These are phyloP conservation scores for Apocrypta bakeri DNA, from an alignment of 1,140 invertebrate species.

Conservation along the genomic window DNA sequence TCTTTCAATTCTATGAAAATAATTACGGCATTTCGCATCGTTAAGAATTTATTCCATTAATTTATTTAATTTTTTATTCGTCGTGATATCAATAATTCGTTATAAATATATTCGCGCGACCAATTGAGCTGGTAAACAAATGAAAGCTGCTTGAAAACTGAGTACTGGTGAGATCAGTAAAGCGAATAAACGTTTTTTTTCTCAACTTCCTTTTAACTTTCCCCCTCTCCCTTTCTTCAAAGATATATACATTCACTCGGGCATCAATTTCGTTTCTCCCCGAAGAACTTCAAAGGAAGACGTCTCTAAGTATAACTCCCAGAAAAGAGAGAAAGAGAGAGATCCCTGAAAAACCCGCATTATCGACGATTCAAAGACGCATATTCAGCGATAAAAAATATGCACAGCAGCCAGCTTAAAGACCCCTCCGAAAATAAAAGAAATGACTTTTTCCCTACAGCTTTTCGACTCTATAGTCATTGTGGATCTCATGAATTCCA, in stretches of 20 bases:
- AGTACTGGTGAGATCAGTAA: neutral
- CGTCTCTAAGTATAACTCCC: constrained; percentile 9
- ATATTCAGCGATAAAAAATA: constrained; percentile 36
- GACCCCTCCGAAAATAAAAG: neutral
- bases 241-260: neutral
- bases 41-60: too few species aligned
- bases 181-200: neutral
- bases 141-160: neutral
- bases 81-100: too few species aligned
- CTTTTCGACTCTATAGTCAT: neutral
- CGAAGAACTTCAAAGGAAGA: constrained; percentile 16
- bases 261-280: neutral
- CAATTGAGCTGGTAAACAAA: neutral
- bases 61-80: too few species aligned
- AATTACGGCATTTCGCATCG: too few species aligned
- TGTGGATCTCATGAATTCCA: neutral
- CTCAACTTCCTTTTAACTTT: neutral
- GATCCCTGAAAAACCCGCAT: constrained; percentile 23
- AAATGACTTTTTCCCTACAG: constrained; percentile 17
- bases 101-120: neutral
- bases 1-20: too few species aligned
- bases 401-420: neutral
- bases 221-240: too few species aligned
- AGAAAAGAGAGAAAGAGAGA: neutral
- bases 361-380: constrained; percentile 31